A percentile compares a stretch with the other conserved stretches of the same genome.
Evolutionary conservation across 2,797 vertebrate genomes (phyloP).

Genomic region (Hydrophis major): DNA sequence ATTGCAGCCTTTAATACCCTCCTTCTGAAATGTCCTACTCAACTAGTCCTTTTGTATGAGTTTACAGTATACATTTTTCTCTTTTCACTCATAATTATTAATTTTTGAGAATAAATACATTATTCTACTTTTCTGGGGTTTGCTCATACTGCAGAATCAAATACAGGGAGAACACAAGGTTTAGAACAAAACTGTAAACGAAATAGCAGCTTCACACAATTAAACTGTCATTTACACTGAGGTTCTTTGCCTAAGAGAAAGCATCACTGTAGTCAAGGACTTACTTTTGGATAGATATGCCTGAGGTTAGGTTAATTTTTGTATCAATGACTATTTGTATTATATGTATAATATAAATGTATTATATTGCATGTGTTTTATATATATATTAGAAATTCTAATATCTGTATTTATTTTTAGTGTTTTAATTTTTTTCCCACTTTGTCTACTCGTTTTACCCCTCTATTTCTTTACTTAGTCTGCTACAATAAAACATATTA

Average conservation of each 20-base stretch:
- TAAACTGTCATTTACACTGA: not conserved
- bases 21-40: not conserved
- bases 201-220: not conserved
- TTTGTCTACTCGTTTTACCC: conserved; percentile 88
- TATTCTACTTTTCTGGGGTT: not conserved
- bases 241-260: not conserved
- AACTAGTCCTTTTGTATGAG: not conserved
- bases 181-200: not conserved
- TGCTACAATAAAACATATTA: conserved; percentile 76
- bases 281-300: not conserved
- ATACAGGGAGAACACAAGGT: not conserved
- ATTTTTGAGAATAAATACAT: not conserved
- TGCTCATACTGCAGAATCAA: not conserved
- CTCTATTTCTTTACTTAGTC: conserved; percentile 81
- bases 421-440: conserved; percentile 85
- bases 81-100: not conserved
- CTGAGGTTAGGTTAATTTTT: not conserved
- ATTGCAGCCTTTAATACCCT: not conserved
- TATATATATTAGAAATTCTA: conserved; percentile 81
- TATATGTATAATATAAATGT: not conserved
- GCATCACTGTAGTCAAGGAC: not conserved
- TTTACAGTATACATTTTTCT: not conserved
- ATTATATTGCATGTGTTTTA: too few relatives aligned
- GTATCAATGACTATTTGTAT: not conserved
- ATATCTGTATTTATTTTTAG: conserved; percentile 83